A percentile compares a stretch with the other conserved stretches of the same genome.
Conservation (phyloP, 2,888 invertebrate species). For the Bombylius discolor region DNA sequence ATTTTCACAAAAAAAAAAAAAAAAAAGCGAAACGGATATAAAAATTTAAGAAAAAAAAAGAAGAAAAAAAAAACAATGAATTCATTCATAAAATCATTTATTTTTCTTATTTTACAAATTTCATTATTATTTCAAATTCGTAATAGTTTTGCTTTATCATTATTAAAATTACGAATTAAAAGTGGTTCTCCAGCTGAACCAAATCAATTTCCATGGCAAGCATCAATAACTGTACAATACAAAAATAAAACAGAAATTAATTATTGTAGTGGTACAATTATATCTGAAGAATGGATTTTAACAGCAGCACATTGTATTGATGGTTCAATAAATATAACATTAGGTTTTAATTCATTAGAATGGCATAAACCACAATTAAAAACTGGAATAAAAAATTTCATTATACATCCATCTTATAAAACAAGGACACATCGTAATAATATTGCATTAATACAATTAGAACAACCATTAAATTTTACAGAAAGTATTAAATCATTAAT, state of each 20-base stretch:
- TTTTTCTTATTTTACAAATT: background rate
- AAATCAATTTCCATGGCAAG: constrained; percentile 9
- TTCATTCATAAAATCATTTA: background rate
- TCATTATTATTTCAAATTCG: background rate
- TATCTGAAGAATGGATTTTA: constrained; percentile 5
- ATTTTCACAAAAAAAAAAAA: too few species aligned
- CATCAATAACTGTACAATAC: background rate
- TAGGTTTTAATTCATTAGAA: constrained; percentile 4
- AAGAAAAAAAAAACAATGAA: background rate
- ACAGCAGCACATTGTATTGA: constrained; percentile 5
- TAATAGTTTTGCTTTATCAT: background rate
- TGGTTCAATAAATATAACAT: background rate
- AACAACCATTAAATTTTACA: background rate
- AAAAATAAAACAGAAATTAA: background rate
- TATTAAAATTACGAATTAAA: background rate
- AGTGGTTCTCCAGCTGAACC: background rate
- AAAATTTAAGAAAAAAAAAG: too few species aligned
- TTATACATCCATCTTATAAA: background rate
- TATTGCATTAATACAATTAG: constrained; percentile 1
- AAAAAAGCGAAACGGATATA: too few species aligned
- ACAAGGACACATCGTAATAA: background rate
- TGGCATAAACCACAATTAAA: background rate
- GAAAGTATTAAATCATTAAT: constrained; percentile 1
- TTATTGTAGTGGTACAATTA: constrained; percentile 3
- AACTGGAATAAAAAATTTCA: background rate